Evolutionary conservation across 37 sponge, comb jelly and placozoan genomes (phyloP), one percentile per base, ranked within the genome.

Genomic region (Agelas oroides): DNA sequence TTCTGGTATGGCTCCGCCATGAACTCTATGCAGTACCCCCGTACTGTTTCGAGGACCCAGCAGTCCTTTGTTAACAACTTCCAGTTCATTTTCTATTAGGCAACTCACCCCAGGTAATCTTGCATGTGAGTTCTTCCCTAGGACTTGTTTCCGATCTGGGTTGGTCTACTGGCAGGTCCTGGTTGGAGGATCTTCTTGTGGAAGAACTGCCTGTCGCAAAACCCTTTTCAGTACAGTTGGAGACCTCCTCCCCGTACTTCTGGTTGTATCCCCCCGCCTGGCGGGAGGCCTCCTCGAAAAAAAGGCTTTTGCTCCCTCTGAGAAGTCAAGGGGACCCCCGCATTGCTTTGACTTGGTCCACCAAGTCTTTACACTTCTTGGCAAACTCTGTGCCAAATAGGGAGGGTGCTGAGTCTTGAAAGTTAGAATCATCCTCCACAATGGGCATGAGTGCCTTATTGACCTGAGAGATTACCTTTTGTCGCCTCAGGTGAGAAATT

Each of bases 371-470:
- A 25, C 27, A 16, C 53, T 72, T 72, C 80, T 79, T 62, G 24
- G 52, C 70, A 81, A 81, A 69, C 54, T 46, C 82, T 21, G n/a
- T 20, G 11, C 83, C 83, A 53, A 82, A 82, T 8, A 71, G 52
- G 20, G 21, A 46, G 11, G 83, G 83, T 15, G 73, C 63, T 21
- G 73, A 59, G 2, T 54, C 61, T 18, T 33, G 12, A 39, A 82
- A 82, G 53, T 69, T 65, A 23, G 19, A 28, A 53, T 82, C 83
- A 12, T 82, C 83, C 30, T 69, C 83, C 16, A 39, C 63, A 12
- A 82, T 15, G 34, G 34, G 41, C 32, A 36, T 62, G 37, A 82
- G 59, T 11, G 33, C 83, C 11, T 53, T 53, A 36, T 82, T 82
- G 25, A 71, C 11, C 11, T 53, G 33, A 35, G 32, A 23, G 3